A percentile compares a stretch with the other conserved stretches of the same genome.
Evolutionary conservation across 1,140 invertebrate genomes (phyloP).

Genomic region (Eubasilissa regina): DNA sequence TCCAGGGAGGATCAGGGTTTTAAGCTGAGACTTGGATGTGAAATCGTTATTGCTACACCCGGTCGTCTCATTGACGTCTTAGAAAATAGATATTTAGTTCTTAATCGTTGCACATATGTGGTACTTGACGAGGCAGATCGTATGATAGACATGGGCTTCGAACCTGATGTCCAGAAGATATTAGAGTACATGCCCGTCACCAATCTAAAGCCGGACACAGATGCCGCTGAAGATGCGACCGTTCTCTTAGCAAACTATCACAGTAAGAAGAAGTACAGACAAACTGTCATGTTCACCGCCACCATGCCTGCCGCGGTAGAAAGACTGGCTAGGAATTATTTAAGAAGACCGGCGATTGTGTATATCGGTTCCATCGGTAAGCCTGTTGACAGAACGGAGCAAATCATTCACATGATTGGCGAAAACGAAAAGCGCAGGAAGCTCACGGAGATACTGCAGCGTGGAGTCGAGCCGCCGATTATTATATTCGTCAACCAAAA

Average conservation of each 20-base stretch:
- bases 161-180: slow-evolving; percentile 98
- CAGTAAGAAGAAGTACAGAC: slow-evolving; percentile 97
- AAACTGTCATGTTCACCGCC: slow-evolving; percentile 99
- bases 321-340: slow-evolving; percentile 93
- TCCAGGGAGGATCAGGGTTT: slow-evolving; percentile 99
- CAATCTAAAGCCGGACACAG: slow-evolving; percentile 98
- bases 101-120: slow-evolving; percentile 96
- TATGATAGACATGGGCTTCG: slow-evolving; percentile 99
- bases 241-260: slow-evolving; percentile 95
- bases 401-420: slow-evolving; percentile 96
- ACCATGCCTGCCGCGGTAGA: slow-evolving; percentile 99
- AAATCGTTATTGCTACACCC: slow-evolving; percentile 99
- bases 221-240: slow-evolving; percentile 97
- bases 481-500: slow-evolving; percentile 99
- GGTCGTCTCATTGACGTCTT: slow-evolving; percentile 99
- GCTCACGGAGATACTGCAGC: slow-evolving; percentile 88
- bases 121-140: slow-evolving; percentile 97
- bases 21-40: slow-evolving; percentile 95
- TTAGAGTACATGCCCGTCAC: slow-evolving; percentile 98
- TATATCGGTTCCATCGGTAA: slow-evolving; percentile 99
- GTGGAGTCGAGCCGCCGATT: slow-evolving; percentile 94
- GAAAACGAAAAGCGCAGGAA: slow-evolving; percentile 96
- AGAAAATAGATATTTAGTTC: slow-evolving; percentile 97
- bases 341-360: slow-evolving; percentile 96
- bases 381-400: slow-evolving; percentile 98